Evolutionary conservation across 2,113 vertebrate genomes (phyloP), one percentile per base, ranked within the genome.

Genomic region (Syngnathoides biaculeatus): DNA sequence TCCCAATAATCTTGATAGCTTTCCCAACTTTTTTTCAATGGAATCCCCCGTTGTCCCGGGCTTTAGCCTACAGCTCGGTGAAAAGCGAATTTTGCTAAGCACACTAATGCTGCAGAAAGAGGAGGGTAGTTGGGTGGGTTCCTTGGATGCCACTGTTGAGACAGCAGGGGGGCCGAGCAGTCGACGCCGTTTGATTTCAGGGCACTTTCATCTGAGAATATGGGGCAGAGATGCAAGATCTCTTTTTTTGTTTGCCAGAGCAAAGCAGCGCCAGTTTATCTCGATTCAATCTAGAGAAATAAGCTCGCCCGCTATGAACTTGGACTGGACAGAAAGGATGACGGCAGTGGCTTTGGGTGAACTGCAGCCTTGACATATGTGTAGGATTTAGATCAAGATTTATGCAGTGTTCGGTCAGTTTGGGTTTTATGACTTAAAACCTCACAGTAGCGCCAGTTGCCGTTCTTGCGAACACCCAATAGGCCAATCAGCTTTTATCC

Each of bases 191-290:
- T 88, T 88, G 84, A 85, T 85, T 80, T 71, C 67, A 13, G 61
- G 75, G 59, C 59, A 67, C 83, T 88, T 89, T 89, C 80, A 88
- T 88, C 80, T 78, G 64, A 72, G 65, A 82, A 83, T 84, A 70
- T 83, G 74, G 81, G 76, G 63, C 82, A 78, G 71, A 76, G 72
- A 82, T 77, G 57, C 78, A 63, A 80, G 80, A 77, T 79, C 73
- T 79, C 50, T 68, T 69, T 79, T 82, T 72, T 75, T 73, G 62
- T 35, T 61, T 61, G n/a, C 59, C 20, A 20, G 64, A 81, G 48
- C 55, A 14, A 77, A 69, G 52, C 66, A 59, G 57, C 58, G 59
- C 76, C 79, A 83, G 77, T 52, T 57, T 74, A 80, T 77, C 74
- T 50, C 64, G 65, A 42, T 63, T 35, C 68, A 79, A 87, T 88